These are phyloP conservation scores for Sympetrum striolatum DNA, from an alignment of 2,888 invertebrate species.

Conservation along the genomic window DNA sequence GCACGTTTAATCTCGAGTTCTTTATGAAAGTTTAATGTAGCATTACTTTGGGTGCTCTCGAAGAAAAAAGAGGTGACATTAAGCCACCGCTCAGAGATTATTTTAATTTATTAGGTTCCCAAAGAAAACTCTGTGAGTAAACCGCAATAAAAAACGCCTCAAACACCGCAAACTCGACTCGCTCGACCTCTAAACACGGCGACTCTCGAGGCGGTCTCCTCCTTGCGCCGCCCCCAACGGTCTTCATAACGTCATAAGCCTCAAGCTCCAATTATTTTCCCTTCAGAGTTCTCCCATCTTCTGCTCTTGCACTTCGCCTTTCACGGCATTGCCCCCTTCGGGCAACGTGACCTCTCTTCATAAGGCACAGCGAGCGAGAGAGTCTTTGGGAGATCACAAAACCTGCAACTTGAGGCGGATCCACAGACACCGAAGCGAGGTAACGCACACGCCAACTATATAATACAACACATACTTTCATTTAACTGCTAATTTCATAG, in stretches of 20 bases:
- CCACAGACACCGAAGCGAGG: background rate
- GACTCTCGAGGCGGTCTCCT: background rate
- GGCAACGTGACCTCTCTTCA: conserved; percentile 1
- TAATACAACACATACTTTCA: no score
- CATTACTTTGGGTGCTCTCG: no score
- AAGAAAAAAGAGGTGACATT: no score
- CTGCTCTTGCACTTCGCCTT: background rate
- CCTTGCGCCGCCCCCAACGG: conserved; percentile 3
- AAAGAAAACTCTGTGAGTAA: no score
- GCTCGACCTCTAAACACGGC: background rate
- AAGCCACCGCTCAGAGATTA: no score
- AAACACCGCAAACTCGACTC: background rate
- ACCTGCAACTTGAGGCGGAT: background rate
- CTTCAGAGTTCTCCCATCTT: background rate
- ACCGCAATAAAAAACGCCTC: background rate
- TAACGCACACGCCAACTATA: background rate
- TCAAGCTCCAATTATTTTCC: conserved; percentile 33
- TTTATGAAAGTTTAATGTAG: no score
- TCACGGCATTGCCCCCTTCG: background rate
- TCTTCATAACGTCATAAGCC: conserved; percentile 22
- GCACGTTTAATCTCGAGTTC: no score
- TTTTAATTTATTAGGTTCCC: no score
- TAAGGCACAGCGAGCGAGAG: background rate
- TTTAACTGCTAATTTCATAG: no score
- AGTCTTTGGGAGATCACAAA: background rate